Evolutionary conservation across 2,888 invertebrate species (phyloP).

Genomic region (Cantharis flavilabris): DNA sequence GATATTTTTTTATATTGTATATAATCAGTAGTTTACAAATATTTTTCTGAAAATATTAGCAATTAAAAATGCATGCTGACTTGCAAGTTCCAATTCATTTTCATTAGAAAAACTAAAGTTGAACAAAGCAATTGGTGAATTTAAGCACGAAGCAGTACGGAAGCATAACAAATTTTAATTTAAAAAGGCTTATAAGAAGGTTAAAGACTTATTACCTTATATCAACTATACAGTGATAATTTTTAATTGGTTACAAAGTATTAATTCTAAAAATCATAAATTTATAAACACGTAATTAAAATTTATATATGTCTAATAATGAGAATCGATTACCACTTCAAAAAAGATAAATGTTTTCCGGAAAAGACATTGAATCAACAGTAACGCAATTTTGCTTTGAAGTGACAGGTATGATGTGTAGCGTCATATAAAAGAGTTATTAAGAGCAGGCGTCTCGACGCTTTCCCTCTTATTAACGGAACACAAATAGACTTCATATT

Average conservation of each 20-base stretch:
- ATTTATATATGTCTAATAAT: constrained; percentile 6
- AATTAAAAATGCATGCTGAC: too few species aligned
- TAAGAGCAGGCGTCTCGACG: constrained; percentile 38
- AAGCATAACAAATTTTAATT: not conserved
- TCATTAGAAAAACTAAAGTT: not conserved
- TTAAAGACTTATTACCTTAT: not conserved
- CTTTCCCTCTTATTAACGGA: constrained; percentile 38
- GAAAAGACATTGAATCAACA: constrained; percentile 21
- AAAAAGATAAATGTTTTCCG: constrained; percentile 20
- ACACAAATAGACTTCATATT: constrained; percentile 40
- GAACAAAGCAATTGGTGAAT: not conserved
- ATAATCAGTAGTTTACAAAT: not conserved
- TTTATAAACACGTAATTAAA: not conserved
- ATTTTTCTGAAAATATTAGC: not conserved
- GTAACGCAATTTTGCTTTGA: constrained; percentile 28
- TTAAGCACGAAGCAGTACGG: not conserved
- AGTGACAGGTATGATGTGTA: constrained; percentile 37
- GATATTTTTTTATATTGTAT: not conserved
- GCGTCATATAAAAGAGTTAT: constrained; percentile 38
- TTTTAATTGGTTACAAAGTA: not conserved
- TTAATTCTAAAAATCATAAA: not conserved
- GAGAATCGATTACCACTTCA: constrained; percentile 17
- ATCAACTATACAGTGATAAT: not conserved
- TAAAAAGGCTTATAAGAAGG: not conserved
- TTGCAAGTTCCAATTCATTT: too few species aligned